Conservation (phyloP, 2,888 invertebrate genomes). For the Napeogenes inachia region DNA sequence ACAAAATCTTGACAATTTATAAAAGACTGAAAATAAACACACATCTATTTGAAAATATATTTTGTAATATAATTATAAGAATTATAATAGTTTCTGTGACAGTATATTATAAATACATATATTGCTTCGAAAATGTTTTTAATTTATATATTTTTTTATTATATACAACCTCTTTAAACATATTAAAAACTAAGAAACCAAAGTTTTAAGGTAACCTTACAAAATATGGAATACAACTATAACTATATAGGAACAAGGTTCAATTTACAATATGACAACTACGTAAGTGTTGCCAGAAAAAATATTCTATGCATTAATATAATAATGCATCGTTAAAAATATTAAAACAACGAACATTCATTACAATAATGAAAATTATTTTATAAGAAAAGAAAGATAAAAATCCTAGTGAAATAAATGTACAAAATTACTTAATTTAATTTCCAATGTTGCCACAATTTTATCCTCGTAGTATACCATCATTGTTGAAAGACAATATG, state of each 20-base stretch:
- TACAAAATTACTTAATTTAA: neutral
- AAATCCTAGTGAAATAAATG: too few relatives aligned
- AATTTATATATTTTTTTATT: neutral
- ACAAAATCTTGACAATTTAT: constrained; percentile 5
- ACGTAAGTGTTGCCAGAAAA: too few relatives aligned
- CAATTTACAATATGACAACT: too few relatives aligned
- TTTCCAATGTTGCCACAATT: neutral
- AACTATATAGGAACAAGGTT: too few relatives aligned
- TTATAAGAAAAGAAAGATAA: too few relatives aligned
- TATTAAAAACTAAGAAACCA: too few relatives aligned
- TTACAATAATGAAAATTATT: too few relatives aligned
- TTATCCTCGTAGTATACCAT: constrained; percentile 31
- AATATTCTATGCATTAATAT: too few relatives aligned
- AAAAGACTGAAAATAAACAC: constrained; percentile 13
- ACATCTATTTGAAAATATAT: constrained; percentile 35
- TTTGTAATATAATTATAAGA: constrained; percentile 41
- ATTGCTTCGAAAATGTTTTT: constrained; percentile 58
- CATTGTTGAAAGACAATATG: constrained; percentile 29
- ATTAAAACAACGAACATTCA: too few relatives aligned
- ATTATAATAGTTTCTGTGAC: constrained; percentile 64
- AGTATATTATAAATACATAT: constrained; percentile 63
- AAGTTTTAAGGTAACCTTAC: too few relatives aligned
- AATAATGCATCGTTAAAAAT: too few relatives aligned
- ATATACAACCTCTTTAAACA: neutral
- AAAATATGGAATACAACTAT: too few relatives aligned